Base-by-base conservation (phyloP, 2,113 vertebrate genomes). In the Hemibagrus wyckioides region DNA sequence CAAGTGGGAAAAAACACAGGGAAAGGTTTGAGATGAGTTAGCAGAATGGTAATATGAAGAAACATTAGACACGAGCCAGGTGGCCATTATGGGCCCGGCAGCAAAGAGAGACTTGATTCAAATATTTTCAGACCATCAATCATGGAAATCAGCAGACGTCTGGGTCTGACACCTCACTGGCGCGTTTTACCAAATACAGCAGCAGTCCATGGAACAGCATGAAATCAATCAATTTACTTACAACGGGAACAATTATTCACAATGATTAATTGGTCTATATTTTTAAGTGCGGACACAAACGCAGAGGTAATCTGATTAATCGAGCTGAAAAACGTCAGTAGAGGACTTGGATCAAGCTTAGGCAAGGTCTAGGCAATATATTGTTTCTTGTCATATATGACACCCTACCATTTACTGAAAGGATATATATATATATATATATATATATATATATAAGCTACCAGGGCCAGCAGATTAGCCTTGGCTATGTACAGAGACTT, bases 121-220 rank as follows among this genome's bases (percentile, higher is more conserved):
- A 92, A 89, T 89, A 92, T 90, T 91, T 90, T 88, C 59, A 85
- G 39, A 80, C 88, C 89, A 92, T 92, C 85, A 90, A 91, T 91
- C 90, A 91, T 67, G 85, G 39, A 86, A 88, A 83, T 89, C 82
- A 75, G 80, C 54, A 71, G 81, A 84, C 81, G 83, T 88, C 85
- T 80, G 71, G 59, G 69, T 85, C 80, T 87, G 90, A 89, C 88
- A 86, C 86, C 88, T 89, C 44, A 57, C 80, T 91, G 84, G 87
- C 86, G 23, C 39, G 3, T 25, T 83, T 82, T 56, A 79, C 80
- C 86, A 85, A 90, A 91, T 90, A 91, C 89, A 89, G 80, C 36
- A 13, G 56, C 54, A 33, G 67, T 48, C 85, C 87, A 57, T 71
- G 80, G 36, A 67, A 59, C 73, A 14, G 65, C 36, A 71, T 50